Conservation (phyloP, 2,797 vertebrate genomes). For the Dipus sagitta region DNA sequence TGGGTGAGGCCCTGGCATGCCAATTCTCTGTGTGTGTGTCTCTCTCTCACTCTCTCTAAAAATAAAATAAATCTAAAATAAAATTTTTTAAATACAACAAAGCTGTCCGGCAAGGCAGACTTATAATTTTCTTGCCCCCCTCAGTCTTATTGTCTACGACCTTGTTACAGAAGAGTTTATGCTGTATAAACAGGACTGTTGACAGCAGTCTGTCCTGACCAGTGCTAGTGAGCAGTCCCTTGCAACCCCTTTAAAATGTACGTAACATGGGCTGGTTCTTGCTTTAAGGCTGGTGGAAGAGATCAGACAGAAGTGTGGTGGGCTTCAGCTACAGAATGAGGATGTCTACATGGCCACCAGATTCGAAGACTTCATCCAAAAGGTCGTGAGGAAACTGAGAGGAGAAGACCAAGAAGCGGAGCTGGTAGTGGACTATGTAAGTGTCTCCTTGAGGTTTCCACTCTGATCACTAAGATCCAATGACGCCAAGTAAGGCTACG, state of each 20-base stretch:
- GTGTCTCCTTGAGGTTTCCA: slow-evolving; percentile 48
- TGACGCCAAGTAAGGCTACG: rapidly evolving
- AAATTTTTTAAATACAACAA: not conserved
- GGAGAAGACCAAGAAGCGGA: slow-evolving; percentile 94
- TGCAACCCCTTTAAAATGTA: not conserved
- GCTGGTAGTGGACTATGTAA: slow-evolving; percentile 93
- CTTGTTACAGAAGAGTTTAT: not conserved
- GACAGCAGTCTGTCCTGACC: not conserved
- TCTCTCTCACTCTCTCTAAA: no score
- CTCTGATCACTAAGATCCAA: not conserved
- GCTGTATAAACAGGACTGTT: not conserved
- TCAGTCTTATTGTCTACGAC: not conserved
- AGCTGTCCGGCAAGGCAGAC: not conserved
- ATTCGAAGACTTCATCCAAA: slow-evolving; percentile 95
- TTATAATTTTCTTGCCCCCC: not conserved
- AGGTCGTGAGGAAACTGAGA: slow-evolving; percentile 93
- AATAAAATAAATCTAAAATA: no score
- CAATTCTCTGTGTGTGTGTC: no score
- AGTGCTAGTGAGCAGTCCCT: not conserved
- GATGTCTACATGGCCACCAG: slow-evolving; percentile 97
- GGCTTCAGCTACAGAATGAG: slow-evolving; percentile 94
- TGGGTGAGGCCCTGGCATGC: no score
- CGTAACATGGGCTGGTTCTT: slow-evolving; percentile 17
- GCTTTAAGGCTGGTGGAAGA: slow-evolving; percentile 94
- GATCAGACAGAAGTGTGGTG: slow-evolving; percentile 93